Conservation (phyloP, 2,113 vertebrate genomes). For the Excalfactoria chinensis region DNA sequence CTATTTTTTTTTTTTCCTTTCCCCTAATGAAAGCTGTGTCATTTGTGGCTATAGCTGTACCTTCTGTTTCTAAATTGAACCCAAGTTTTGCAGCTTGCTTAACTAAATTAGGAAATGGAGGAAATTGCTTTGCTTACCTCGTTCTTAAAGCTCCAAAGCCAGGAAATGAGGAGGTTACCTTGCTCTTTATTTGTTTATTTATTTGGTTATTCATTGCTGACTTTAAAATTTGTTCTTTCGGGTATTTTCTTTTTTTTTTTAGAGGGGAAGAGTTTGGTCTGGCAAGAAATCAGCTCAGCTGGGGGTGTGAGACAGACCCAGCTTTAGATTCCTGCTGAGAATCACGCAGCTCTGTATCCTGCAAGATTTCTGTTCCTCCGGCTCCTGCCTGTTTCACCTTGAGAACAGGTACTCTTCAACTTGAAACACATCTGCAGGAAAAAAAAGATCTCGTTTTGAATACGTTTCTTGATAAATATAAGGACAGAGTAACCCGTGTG, state of each 20-base stretch:
- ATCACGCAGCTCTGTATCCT: background rate
- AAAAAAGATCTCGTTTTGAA: constrained; percentile 28
- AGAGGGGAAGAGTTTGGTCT: constrained; percentile 22
- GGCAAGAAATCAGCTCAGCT: constrained; percentile 30
- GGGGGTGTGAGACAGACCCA: constrained; percentile 10
- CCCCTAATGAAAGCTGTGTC: background rate
- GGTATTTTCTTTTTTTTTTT: background rate
- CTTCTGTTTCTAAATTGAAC: background rate
- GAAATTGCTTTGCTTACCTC: constrained; percentile 4
- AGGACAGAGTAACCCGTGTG: background rate
- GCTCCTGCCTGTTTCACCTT: background rate
- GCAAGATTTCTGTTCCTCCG: background rate
- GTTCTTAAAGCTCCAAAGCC: constrained; percentile 31
- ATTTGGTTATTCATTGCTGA: background rate
- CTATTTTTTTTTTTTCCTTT: background rate
- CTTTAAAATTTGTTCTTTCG: constrained; percentile 23
- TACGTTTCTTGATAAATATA: background rate
- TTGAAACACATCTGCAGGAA: background rate
- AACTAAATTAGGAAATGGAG: constrained; percentile 32
- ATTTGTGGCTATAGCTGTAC: background rate
- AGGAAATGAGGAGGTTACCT: constrained; percentile 28
- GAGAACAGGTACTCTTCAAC: background rate
- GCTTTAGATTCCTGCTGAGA: constrained; percentile 45
- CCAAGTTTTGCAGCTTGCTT: background rate
- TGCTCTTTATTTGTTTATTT: background rate